Evolutionary conservation across 2,113 vertebrate genomes (phyloP).

Genomic region (Mionectes macconnelli): DNA sequence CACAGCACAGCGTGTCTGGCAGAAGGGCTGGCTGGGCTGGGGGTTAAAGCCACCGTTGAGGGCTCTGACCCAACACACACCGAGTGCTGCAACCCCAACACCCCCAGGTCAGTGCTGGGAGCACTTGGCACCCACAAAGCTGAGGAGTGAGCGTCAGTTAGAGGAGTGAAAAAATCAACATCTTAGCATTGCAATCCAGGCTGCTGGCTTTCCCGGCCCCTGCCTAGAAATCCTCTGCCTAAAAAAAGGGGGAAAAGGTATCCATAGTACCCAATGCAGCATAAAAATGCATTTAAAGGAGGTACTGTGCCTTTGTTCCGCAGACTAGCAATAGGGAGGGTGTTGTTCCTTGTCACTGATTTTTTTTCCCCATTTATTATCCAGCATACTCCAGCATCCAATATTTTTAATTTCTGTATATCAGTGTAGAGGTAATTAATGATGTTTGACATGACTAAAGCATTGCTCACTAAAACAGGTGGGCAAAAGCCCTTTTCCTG

Average conservation of each 20-base stretch:
- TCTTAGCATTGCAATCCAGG: background rate
- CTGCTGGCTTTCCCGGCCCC: background rate
- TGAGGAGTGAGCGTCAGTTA: background rate
- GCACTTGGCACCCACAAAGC: background rate
- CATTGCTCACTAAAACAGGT: background rate
- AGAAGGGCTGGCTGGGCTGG: background rate
- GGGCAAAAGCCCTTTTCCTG: background rate
- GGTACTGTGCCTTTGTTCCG: background rate
- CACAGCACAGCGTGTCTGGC: background rate
- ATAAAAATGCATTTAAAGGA: background rate
- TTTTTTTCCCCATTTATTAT: background rate
- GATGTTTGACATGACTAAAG: background rate
- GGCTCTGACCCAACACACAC: background rate
- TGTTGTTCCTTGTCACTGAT: background rate
- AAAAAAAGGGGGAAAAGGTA: background rate
- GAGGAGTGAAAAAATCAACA: background rate
- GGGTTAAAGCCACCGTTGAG: background rate
- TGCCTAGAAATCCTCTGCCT: background rate
- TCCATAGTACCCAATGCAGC: background rate
- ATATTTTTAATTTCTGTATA: background rate
- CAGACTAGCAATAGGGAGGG: background rate
- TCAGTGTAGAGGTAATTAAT: background rate
- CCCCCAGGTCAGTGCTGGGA: fast-evolving
- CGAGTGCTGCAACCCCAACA: background rate
- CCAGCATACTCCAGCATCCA: background rate